These are phyloP conservation scores for Callipepla californica DNA, from an alignment of 2,113 vertebrate genomes.

Conservation along the genomic window DNA sequence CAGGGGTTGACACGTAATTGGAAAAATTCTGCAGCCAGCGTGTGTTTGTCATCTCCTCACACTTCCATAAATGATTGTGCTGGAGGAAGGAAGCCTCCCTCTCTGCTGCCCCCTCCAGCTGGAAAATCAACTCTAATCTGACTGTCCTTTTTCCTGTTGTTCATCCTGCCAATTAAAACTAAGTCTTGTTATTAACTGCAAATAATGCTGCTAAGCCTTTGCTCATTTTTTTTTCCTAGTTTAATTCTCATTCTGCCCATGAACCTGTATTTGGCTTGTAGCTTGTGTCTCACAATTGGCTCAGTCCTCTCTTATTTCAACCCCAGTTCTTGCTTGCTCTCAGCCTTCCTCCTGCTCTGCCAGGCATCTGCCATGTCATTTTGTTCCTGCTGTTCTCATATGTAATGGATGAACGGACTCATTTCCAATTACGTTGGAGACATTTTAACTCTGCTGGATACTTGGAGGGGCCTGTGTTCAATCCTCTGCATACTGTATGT, in stretches of 20 bases:
- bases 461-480: neutral
- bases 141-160: constrained; percentile 2
- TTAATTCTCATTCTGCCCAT: neutral
- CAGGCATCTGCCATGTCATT: neutral
- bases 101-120: neutral
- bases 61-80: neutral
- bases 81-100: constrained; percentile 46
- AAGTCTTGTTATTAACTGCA: neutral
- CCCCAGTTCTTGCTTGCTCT: neutral
- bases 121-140: constrained; percentile 50
- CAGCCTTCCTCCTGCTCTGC: neutral
- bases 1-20: neutral
- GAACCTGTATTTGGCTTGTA: neutral
- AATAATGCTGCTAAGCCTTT: neutral
- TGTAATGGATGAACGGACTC: neutral
- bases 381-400: neutral
- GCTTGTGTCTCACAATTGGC: neutral
- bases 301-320: neutral
- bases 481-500: rapidly evolving
- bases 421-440: neutral
- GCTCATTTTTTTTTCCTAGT: neutral
- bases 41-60: neutral
- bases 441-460: neutral
- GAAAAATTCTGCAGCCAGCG: neutral
- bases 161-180: constrained; percentile 33